phyloP scores from a whole-genome alignment of 2,113 vertebrate genomes.

The Centrocercus urophasianus region DNA sequence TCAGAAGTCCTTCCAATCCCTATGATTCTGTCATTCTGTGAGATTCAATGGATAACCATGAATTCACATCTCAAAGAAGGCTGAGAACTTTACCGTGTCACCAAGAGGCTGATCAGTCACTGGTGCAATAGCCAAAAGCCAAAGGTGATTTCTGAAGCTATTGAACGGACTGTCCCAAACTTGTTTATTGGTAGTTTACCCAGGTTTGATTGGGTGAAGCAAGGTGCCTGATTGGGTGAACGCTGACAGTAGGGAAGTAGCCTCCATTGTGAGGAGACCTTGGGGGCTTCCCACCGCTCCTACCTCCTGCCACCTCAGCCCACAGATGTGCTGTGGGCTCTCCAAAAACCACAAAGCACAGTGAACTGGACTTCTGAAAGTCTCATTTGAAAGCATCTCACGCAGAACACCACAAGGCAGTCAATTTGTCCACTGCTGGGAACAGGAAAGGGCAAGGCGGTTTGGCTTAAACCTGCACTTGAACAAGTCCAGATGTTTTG shows the following conservation, averaged over 20 bases:
- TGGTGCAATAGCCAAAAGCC: background rate
- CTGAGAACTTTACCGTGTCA: background rate
- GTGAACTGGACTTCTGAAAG: background rate
- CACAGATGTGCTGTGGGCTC: background rate
- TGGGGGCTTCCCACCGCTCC: background rate
- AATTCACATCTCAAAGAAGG: background rate
- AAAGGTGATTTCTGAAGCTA: background rate
- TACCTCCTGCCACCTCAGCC: background rate
- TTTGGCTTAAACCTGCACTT: background rate
- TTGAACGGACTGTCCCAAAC: background rate
- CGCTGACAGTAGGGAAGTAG: background rate
- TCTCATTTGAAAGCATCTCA: slow-evolving; percentile 18
- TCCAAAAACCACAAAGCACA: background rate
- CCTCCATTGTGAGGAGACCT: background rate
- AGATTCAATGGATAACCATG: background rate
- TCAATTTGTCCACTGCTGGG: slow-evolving; percentile 33
- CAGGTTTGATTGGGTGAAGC: background rate
- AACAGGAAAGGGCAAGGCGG: slow-evolving; percentile 4
- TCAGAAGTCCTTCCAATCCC: background rate
- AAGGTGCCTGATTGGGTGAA: background rate
- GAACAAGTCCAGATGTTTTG: slow-evolving; percentile 35
- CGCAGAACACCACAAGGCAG: background rate
- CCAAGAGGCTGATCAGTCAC: background rate
- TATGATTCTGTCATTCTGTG: background rate
- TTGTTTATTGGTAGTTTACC: background rate